Percentiles rank a stretch among this genome's conserved stretches.
Evolutionary conservation across 2,113 vertebrate genomes (phyloP).

Genomic region (Anhinga anhinga): DNA sequence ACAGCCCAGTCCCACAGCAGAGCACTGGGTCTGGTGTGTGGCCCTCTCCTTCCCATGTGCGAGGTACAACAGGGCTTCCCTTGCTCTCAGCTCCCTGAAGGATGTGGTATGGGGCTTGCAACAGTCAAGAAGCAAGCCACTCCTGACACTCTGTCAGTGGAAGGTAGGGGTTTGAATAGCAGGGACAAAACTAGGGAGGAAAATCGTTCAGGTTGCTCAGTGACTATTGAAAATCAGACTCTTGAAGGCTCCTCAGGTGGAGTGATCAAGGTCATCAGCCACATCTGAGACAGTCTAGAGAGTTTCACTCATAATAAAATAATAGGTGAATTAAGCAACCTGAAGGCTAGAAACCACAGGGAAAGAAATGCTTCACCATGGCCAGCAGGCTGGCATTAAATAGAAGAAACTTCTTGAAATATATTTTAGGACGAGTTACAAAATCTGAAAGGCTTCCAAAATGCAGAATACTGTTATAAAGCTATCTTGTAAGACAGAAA

Average conservation of each 20-base stretch:
- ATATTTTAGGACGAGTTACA: background rate
- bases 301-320: background rate
- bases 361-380: background rate
- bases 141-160: background rate
- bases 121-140: background rate
- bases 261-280: background rate
- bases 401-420: background rate
- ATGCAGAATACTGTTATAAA: background rate
- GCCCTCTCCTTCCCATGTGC: background rate
- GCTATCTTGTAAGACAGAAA: background rate
- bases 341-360: background rate
- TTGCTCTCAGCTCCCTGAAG: background rate
- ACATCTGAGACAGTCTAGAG: background rate
- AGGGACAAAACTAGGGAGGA: background rate
- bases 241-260: background rate
- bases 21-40: background rate
- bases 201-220: background rate
- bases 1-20: background rate
- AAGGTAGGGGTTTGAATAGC: background rate
- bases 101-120: background rate
- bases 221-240: background rate
- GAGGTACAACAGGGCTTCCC: background rate
- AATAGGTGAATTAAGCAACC: background rate
- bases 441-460: background rate
- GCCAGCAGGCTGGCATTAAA: background rate